Evolutionary conservation across 53 echinoderm and acorn worm species (phyloP).

Genomic region (Holothuria scabra): DNA sequence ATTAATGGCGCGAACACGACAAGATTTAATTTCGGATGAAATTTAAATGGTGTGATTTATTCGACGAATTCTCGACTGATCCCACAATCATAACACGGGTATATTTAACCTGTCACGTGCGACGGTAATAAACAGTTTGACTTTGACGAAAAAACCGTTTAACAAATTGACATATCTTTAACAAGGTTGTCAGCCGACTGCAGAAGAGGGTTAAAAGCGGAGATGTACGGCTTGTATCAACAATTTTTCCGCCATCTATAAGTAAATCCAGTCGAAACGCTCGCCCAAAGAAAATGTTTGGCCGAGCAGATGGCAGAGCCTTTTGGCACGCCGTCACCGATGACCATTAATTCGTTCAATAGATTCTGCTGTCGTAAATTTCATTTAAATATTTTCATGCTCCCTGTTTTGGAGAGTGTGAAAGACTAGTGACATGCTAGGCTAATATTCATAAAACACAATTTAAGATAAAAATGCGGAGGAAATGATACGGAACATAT

Average conservation of each 20-base stretch:
- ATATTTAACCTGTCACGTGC: not conserved
- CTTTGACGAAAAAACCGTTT: conserved; percentile 13
- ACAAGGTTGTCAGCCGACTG: not conserved
- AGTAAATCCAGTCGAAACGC: not conserved
- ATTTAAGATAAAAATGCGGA: too few relatives aligned
- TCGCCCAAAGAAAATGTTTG: not conserved
- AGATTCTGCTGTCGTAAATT: too few relatives aligned
- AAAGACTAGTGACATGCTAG: too few relatives aligned
- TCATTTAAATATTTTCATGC: too few relatives aligned
- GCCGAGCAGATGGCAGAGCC: too few relatives aligned
- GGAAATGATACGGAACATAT: too few relatives aligned
- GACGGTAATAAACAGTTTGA: conserved; percentile 34
- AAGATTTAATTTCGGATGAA: conserved; percentile 10
- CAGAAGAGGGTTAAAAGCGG: conserved; percentile 4
- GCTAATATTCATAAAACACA: too few relatives aligned
- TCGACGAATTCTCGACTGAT: not conserved
- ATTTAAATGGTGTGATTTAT: conserved; percentile 23
- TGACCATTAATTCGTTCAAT: too few relatives aligned
- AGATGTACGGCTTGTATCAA: conserved; percentile 7
- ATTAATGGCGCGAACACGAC: too few relatives aligned
- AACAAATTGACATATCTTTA: conserved; percentile 33
- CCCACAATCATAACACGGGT: not conserved
- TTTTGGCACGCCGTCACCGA: too few relatives aligned
- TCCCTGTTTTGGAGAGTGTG: too few relatives aligned
- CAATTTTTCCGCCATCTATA: conserved; percentile 13